Base-by-base conservation (phyloP, 2,113 vertebrate species). In the Panurus biarmicus region DNA sequence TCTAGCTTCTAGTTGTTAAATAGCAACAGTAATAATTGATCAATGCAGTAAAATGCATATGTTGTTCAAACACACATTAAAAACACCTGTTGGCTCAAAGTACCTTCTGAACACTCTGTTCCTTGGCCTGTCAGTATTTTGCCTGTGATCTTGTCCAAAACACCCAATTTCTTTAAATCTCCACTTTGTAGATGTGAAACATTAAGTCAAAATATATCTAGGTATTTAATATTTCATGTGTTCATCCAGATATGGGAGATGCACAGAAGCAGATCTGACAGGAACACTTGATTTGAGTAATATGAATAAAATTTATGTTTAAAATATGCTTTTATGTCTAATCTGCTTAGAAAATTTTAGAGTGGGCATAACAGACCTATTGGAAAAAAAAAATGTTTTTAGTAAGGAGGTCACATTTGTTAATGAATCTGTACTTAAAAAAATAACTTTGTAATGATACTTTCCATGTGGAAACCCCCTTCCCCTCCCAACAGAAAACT, bases 181-280 rank as follows among this genome's bases (percentile, higher is more conserved):
- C 25, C 19, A 26, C 9, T 85, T 93, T 72, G 48, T 18, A 69
- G 48, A 71, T 92, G 26, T 51, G 79, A 93, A 82, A 71, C 26
- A 69, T 77, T 21, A 72, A 87, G 8, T 60, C 47, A 95, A 71
- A 94, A 64, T 87, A 48, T 56, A 69, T 69, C 66, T 89, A 56
- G 21, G 4, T 17, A 23, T 85, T 87, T 75, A 85, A 60, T 75
- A 78, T 74, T 94, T 91, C 35, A 76, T 72, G 14, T 56, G 26
- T 60, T 72, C 45, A 48, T 60, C 40, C 4, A 8, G 40, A 64
- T 35, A 47, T n/a, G 10, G 6, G 24, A 90, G 82, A 90, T 48
- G 14, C 26, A 67, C 16, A 64, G 74, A 89, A 93, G 19, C 22
- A 58, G 44, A 85, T 61, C 19, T 87, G 74, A 75, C 36, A 66